Conservation (phyloP, 2,113 vertebrate species). For the Crotalus helleri region DNA sequence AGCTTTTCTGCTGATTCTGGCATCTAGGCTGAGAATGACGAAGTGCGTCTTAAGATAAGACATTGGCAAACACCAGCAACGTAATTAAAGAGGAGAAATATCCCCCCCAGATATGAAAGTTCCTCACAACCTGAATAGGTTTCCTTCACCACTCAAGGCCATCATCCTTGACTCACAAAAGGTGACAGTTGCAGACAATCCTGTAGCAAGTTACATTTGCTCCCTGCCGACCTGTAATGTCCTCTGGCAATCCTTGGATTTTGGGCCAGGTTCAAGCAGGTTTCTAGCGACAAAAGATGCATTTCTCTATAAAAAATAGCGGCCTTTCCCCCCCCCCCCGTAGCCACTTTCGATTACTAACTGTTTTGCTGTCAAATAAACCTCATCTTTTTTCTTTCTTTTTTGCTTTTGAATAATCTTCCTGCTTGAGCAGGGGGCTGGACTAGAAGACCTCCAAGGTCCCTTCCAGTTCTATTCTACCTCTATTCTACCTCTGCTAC, state of each 20-base stretch:
- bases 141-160: neutral
- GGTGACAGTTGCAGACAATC: neutral
- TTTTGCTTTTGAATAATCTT: too few relatives aligned
- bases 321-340: too few relatives aligned
- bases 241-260: neutral
- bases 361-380: too few relatives aligned
- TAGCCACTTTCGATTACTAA: too few relatives aligned
- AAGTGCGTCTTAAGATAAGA: neutral
- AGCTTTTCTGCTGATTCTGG: neutral
- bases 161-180: neutral
- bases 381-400: too few relatives aligned
- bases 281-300: too few relatives aligned
- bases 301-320: too few relatives aligned
- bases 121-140: neutral
- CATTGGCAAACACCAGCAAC: neutral
- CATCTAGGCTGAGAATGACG: neutral
- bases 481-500: too few relatives aligned
- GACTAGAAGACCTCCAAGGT: too few relatives aligned
- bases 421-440: too few relatives aligned
- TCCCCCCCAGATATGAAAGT: neutral
- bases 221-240: neutral
- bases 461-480: too few relatives aligned
- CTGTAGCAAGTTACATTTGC: neutral
- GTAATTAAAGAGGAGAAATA: neutral
- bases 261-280: too few relatives aligned